Percentiles rank a stretch among this genome's conserved stretches.
Conservation (phyloP, 92 coral and sea anemone genomes). For the Epizoanthus rinbou region DNA sequence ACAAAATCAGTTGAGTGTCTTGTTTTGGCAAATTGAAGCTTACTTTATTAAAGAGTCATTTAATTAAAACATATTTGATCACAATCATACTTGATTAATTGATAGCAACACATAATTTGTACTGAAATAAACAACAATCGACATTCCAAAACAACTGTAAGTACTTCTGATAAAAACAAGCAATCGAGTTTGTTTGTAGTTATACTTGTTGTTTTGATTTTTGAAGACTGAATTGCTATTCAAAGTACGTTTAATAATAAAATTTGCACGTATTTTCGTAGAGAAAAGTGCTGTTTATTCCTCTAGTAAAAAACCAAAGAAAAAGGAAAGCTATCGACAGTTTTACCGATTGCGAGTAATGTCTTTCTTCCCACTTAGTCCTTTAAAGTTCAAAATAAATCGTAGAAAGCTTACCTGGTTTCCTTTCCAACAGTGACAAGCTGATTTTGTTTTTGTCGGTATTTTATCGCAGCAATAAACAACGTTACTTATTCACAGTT, state of each 20-base stretch:
- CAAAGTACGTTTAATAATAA: constrained; percentile 21
- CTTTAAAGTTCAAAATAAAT: constrained; percentile 14
- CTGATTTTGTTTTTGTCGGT: constrained; percentile 2
- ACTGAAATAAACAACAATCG: constrained; percentile 17
- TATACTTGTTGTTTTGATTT: constrained; percentile 2
- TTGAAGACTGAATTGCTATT: constrained; percentile 18
- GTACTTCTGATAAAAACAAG: constrained; percentile 9
- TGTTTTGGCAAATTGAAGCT: constrained; percentile 14
- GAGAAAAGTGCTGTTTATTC: constrained; percentile 5
- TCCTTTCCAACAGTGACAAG: constrained; percentile 27
- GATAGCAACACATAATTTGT: neutral
- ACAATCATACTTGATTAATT: constrained; percentile 16
- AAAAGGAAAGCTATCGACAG: constrained; percentile 14
- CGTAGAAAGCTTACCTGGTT: constrained; percentile 20
- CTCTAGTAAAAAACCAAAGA: constrained; percentile 14
- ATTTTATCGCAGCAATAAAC: constrained; percentile 20
- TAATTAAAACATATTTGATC: constrained; percentile 9
- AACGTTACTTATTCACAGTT: constrained; percentile 11
- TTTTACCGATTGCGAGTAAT: neutral
- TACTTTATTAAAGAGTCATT: constrained; percentile 8
- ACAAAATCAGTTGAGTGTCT: constrained; percentile 21
- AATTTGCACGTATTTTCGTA: neutral
- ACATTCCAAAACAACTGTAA: constrained; percentile 17
- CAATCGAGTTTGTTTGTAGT: constrained; percentile 21
- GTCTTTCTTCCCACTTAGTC: constrained; percentile 9